phyloP scores from a whole-genome alignment of 2,797 vertebrate genomes.

The Chanos chanos region DNA sequence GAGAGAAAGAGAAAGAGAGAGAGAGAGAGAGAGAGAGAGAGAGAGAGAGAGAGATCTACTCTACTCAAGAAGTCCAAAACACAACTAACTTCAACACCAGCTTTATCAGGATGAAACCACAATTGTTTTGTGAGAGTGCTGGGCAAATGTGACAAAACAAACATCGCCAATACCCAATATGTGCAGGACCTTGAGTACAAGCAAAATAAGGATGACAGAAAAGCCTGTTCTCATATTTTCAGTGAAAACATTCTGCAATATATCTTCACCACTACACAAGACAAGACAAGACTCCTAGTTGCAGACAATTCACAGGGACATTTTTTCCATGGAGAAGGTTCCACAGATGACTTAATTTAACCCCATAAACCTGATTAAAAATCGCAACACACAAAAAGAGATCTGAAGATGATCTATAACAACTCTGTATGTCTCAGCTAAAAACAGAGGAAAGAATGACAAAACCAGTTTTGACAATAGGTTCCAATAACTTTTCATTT shows the following conservation, averaged over 20 bases:
- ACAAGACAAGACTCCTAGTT: not conserved
- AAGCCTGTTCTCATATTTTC: too few species aligned
- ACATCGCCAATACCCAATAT: too few species aligned
- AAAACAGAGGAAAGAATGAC: slow-evolving; percentile 53
- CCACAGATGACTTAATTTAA: slow-evolving; percentile 58
- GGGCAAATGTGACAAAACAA: too few species aligned
- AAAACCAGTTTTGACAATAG: not conserved
- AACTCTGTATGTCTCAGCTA: slow-evolving; percentile 69
- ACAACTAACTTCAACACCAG: not conserved
- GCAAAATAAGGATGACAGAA: too few species aligned
- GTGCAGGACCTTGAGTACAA: too few species aligned
- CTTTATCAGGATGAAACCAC: not conserved
- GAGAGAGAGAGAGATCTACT: not conserved
- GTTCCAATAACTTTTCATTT: not conserved
- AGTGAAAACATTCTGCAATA: not conserved
- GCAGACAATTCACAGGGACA: not conserved
- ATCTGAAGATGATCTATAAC: slow-evolving; percentile 69
- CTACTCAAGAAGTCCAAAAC: too few species aligned
- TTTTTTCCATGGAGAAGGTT: slow-evolving; percentile 22
- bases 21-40: not conserved
- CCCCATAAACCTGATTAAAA: slow-evolving; percentile 68
- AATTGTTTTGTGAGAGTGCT: not conserved
- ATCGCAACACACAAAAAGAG: slow-evolving; percentile 70
- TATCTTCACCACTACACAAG: too few species aligned
- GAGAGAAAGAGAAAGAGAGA: not conserved